Base-by-base conservation (phyloP, 2,797 vertebrate genomes). In the Cirrhinus molitorella region DNA sequence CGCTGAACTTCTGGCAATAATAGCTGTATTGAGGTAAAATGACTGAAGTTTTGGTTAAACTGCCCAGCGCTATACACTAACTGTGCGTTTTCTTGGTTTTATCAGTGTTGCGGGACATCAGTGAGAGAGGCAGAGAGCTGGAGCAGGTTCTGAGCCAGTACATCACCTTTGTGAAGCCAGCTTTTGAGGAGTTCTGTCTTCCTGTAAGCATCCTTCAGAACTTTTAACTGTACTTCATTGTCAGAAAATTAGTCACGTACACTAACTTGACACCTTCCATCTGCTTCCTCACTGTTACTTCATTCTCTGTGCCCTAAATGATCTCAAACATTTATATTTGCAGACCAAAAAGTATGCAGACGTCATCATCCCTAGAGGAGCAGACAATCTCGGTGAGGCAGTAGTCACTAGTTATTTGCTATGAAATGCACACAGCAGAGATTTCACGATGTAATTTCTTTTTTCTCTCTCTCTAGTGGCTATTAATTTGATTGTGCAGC, bases 291-390 rank as follows among this genome's bases (percentile, higher is more conserved):
- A n/a, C 19, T 17, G 3, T 25, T 17, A 47, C 43, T 16, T 21
- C 4, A n/a, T 23, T n/a, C 11, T 57, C 5, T 40, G 53, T 75
- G 21, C 37, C 9, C n/a, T 76, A 59, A 76, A 43, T 28, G 1
- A 12, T 61, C 37, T 59, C 10, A 4, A 23, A 25, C 61, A 17
- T 45, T 65, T 74, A 19, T 40, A 31, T 34, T 61, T 25, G 4
- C 80, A 99, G 98, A 99, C 98, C 23, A 99, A 99, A 94, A 99
- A 99, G 88, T 99, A 99, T 1, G 98, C 98, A 5, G 98, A 99
- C 0, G 97, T 99, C 89, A 99, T 99, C 90, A 99, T 99, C 93
- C 98, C 98, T 28, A 94, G 97, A 86, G 98, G 98, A 84, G 97
- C 96, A 68, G 97, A 99, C 89, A 99, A 99, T 79, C 94, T 98